phyloP scores from a whole-genome alignment of 2,888 invertebrate genomes.

The Clunio marinus region DNA sequence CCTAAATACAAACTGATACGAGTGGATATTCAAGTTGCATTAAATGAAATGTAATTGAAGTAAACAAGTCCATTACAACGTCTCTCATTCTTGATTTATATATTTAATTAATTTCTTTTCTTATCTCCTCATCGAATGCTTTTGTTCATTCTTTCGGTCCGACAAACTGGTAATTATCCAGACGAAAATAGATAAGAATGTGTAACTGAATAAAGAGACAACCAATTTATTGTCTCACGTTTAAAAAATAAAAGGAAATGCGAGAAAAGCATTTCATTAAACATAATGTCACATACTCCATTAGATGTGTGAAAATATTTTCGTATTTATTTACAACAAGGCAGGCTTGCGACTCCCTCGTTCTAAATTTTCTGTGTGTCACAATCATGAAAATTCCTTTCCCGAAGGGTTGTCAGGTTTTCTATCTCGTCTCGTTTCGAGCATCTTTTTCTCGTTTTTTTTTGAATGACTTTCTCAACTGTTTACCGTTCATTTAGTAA shows the following conservation, averaged over 20 bases:
- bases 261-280: background rate
- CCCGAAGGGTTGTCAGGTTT: too few species aligned
- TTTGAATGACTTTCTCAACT: too few species aligned
- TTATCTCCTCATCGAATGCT: too few species aligned
- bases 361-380: too few species aligned
- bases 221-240: background rate
- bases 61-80: background rate
- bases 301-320: slow-evolving; percentile 13
- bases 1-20: background rate
- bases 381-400: too few species aligned
- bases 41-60: background rate
- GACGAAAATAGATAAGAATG: background rate
- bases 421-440: too few species aligned
- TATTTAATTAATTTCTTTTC: slow-evolving; percentile 11
- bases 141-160: background rate
- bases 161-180: slow-evolving; percentile 8
- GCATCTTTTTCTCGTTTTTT: too few species aligned
- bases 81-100: slow-evolving; percentile 1
- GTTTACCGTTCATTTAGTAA: too few species aligned
- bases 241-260: background rate
- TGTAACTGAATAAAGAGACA: slow-evolving; percentile 7
- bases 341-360: too few species aligned
- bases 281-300: background rate
- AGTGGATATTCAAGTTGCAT: slow-evolving; percentile 5
- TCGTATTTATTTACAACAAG: background rate